These are phyloP conservation scores for Fundulus diaphanus DNA, from an alignment of 2,797 vertebrate species.

Conservation along the genomic window DNA sequence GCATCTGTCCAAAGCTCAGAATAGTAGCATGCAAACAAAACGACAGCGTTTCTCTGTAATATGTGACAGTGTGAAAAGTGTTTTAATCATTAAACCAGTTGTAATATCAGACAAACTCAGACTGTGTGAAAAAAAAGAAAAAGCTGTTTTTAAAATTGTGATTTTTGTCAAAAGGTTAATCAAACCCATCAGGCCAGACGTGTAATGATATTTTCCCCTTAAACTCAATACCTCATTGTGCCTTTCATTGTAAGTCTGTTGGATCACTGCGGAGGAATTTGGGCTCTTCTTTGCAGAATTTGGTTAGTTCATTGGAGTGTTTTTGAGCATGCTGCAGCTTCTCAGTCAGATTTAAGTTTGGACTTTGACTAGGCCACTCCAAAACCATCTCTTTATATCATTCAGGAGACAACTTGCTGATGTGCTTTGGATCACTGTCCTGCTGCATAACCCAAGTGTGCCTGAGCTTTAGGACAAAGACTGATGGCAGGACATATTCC, in stretches of 20 bases:
- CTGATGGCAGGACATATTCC: neutral
- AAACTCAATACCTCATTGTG: neutral
- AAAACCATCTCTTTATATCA: neutral
- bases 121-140: no score
- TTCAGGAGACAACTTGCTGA: neutral
- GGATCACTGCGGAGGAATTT: neutral
- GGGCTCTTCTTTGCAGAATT: neutral
- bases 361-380: neutral
- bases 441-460: neutral
- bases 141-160: neutral
- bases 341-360: neutral
- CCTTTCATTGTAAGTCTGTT: neutral
- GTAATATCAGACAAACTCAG: no score
- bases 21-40: neutral
- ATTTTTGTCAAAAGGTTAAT: neutral
- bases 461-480: neutral
- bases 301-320: neutral
- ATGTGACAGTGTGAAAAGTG: neutral
- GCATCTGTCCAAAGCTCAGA: neutral
- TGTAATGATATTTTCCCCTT: neutral
- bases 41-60: neutral
- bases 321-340: neutral
- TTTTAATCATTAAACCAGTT: neutral
- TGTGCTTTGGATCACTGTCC: neutral
- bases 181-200: neutral